Evolutionary conservation across 2,888 invertebrate genomes (phyloP).

Genomic region (Pardosa pseudoannulata): DNA sequence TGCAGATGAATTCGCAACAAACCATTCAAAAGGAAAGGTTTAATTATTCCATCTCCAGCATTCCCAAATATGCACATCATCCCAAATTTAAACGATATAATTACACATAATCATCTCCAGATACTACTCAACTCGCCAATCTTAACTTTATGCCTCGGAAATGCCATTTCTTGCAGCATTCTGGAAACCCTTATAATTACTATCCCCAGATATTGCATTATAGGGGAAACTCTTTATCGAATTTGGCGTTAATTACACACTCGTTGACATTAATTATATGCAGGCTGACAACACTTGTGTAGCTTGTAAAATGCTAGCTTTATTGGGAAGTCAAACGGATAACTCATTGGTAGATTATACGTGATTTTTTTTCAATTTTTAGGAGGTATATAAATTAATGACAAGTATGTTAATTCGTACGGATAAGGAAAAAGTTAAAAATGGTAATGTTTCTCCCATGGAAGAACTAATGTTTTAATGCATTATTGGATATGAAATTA

Average conservation of each 20-base stretch:
- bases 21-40: not conserved
- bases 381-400: not conserved
- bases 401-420: not conserved
- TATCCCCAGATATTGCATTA: not conserved
- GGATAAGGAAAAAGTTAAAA: not conserved
- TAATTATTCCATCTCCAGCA: not conserved
- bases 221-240: slow-evolving; percentile 3
- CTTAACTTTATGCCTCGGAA: not conserved
- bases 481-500: too few species aligned
- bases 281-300: not conserved
- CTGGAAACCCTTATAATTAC: not conserved
- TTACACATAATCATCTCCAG: not conserved
- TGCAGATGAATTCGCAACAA: not conserved
- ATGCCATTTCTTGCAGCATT: not conserved
- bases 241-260: slow-evolving; percentile 4
- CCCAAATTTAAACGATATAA: not conserved
- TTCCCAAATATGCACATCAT: not conserved
- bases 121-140: not conserved
- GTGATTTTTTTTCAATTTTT: not conserved
- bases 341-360: not conserved
- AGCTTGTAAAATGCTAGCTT: not conserved
- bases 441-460: too few species aligned
- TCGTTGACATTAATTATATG: not conserved
- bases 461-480: too few species aligned
- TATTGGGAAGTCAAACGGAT: slow-evolving; percentile 1